Evolutionary conservation across 2,797 vertebrate genomes (phyloP).

Genomic region (Gymnothorax reevesii): DNA sequence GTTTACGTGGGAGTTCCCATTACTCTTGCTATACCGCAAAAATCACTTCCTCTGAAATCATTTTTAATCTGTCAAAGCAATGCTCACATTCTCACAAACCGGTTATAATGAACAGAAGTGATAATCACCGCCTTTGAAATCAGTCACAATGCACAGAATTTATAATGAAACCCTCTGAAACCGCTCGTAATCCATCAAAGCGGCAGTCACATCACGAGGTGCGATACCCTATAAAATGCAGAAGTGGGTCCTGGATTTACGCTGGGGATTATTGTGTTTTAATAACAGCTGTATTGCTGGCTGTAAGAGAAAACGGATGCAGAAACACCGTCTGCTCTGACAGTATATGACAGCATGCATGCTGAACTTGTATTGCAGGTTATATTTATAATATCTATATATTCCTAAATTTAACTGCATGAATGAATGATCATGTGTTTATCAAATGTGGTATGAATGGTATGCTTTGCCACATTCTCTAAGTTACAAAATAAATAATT

Average conservation of each 20-base stretch:
- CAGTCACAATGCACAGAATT: background rate
- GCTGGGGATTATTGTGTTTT: background rate
- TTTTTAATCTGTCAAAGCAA: background rate
- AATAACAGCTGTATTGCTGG: background rate
- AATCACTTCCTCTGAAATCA: conserved; percentile 1
- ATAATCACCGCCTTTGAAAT: background rate
- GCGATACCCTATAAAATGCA: background rate
- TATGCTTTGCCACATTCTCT: background rate
- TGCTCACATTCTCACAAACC: background rate
- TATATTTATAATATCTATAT: too few species aligned
- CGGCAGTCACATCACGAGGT: background rate
- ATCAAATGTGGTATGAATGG: background rate
- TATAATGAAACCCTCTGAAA: background rate
- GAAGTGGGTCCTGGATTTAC: background rate
- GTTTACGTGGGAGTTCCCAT: background rate
- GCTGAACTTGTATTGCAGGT: background rate
- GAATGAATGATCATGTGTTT: background rate
- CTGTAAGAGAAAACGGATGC: background rate
- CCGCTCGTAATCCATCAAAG: background rate
- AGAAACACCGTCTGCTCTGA: too few species aligned
- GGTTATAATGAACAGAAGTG: background rate
- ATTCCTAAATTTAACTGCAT: background rate
- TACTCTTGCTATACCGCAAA: background rate
- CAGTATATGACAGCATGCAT: background rate
- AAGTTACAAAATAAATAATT: background rate